Evolutionary conservation across 2,888 invertebrate species (phyloP), one percentile per base, ranked within the genome.

Genomic region (Callinectes sapidus): DNA sequence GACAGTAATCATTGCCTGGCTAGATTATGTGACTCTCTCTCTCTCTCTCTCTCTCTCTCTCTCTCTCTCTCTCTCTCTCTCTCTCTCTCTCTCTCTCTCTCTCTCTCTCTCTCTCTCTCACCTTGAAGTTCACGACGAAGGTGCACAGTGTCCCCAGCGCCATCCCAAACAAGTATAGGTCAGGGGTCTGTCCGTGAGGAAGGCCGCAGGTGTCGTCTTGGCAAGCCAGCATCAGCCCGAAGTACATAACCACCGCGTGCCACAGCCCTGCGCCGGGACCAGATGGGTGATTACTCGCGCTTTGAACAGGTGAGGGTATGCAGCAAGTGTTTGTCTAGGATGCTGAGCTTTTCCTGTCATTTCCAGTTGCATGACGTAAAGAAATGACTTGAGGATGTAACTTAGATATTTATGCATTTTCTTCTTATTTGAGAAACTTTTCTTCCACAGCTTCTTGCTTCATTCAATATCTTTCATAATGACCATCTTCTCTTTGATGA

Each of bases 201-300:
- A 94, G 55, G 61, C 94, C 92, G 55, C 94, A 90, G n/a, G 92
- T 92, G 86, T 95, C 95, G 55, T 94, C 93, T 10, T 91, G 71
- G 95, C 95, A 95, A 6, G 95, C 81, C 54, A 95, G 94, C 18
- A 95, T 95, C 95, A 96, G 95, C 95, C 97, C 96, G 94, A 96
- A 96, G 95, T 97, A 97, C 71, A 97, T 96, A n/a, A 97, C 95
- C 8, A 96, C 93, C 0, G 97, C 96, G 95, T 98, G 97, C 96
- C 18, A 61, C 61, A 61, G 61, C 6, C 61, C 18, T 61, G 61
- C 18, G 61, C 61, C 61, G 18, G 95, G 54, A 94, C 89, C 14
- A 48, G 8, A n/a, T 23, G 35, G 28, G 10, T 55, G 28, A 10
- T 71, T 71, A 61, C 61, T 61, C 23, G 0, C 23, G 61, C 23